Percentiles rank a stretch among this genome's conserved stretches.
Conservation (phyloP, 2,888 invertebrate species). For the Germaria angustata region DNA sequence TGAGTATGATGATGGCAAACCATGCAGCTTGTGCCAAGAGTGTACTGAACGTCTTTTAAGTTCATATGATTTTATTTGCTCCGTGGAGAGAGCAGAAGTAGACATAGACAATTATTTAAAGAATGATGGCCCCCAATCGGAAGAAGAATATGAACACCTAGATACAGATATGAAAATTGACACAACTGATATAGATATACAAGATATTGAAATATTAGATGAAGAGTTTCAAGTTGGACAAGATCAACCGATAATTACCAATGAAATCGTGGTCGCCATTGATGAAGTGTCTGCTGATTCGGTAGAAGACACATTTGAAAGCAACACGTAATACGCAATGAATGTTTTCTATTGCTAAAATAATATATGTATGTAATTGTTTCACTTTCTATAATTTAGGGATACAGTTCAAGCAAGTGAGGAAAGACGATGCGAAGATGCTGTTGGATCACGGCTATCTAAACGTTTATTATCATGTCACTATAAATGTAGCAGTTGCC, state of each 20-base stretch:
- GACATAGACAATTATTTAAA: slow-evolving; percentile 46
- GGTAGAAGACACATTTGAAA: not conserved
- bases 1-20: slow-evolving; percentile 68
- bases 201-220: slow-evolving; percentile 47
- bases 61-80: slow-evolving; percentile 74
- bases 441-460: slow-evolving; percentile 71
- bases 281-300: slow-evolving; percentile 5
- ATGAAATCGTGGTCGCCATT: not conserved
- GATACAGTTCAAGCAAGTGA: not conserved
- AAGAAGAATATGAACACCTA: slow-evolving; percentile 33
- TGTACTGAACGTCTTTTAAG: slow-evolving; percentile 74
- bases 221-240: slow-evolving; percentile 35
- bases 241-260: not conserved
- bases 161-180: slow-evolving; percentile 50
- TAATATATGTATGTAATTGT: not conserved
- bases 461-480: slow-evolving; percentile 59
- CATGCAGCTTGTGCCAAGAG: slow-evolving; percentile 72
- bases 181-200: slow-evolving; percentile 40
- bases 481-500: slow-evolving; percentile 71
- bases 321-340: slow-evolving; percentile 3
- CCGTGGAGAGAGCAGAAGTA: slow-evolving; percentile 72
- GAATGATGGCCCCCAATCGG: not conserved
- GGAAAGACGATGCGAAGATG: slow-evolving; percentile 33
- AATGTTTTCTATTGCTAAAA: not conserved
- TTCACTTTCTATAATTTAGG: slow-evolving; percentile 22